Evolutionary conservation across 2,797 vertebrate species (phyloP).

Genomic region (Mus caroli): DNA sequence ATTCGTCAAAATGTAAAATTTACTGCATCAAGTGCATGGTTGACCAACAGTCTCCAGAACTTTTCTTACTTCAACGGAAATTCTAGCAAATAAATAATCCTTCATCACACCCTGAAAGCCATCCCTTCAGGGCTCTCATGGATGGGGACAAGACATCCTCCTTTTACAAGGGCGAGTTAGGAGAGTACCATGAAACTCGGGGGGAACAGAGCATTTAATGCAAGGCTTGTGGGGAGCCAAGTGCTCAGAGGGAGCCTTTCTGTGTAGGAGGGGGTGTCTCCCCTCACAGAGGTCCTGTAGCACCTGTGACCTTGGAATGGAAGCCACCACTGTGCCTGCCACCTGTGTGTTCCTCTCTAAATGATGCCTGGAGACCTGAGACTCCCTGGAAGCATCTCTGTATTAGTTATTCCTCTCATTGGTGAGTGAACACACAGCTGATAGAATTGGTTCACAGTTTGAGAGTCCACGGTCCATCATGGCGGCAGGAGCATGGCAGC

Average conservation of each 20-base stretch:
- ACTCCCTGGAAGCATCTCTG: not conserved
- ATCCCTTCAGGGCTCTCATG: not conserved
- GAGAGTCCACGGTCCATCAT: not conserved
- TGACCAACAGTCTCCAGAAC: not conserved
- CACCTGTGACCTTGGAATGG: not conserved
- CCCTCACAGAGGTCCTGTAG: not conserved
- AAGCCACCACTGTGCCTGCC: accelerated
- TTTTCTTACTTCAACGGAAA: not conserved
- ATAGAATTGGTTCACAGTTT: not conserved
- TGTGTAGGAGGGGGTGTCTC: not conserved
- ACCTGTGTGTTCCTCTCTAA: not conserved
- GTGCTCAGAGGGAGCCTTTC: not conserved
- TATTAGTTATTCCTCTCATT: not conserved
- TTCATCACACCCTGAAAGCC: not conserved
- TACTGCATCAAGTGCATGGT: not conserved
- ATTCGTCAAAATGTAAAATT: not conserved
- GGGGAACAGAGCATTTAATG: no score
- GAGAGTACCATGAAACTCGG: no score
- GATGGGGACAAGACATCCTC: no score
- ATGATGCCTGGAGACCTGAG: not conserved
- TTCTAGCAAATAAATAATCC: not conserved
- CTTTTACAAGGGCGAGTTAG: not conserved
- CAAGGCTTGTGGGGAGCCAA: no score
- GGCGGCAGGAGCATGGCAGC: not conserved
- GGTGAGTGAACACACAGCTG: not conserved